Base-by-base conservation (phyloP, 2,113 vertebrate species). In the Saguinus imperator region DNA sequence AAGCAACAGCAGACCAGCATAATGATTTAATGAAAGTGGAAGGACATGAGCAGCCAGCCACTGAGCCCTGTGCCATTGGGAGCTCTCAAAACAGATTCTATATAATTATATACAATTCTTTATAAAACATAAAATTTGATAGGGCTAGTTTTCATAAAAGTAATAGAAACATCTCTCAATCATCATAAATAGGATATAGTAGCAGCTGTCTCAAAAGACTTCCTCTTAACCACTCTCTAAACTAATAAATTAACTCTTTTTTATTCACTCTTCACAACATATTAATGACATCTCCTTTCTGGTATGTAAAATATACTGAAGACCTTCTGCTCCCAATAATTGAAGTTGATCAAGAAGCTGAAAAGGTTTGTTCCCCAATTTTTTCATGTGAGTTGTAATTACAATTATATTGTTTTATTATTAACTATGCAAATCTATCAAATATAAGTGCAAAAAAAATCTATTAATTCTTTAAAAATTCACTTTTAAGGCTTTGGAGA, bases 81-180 rank as follows among this genome's bases (percentile, higher is more conserved):
- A 93, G 91, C n/a, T 82, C 29, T 94, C 45, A 85, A 80, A 95
- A 70, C 16, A 64, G 83, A 95, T 77, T 90, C 50, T 82, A 89
- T 37, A 68, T 89, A 91, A 91, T 25, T 23, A 52, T 61, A 58
- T 45, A 75, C 7, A 52, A 79, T 83, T 27, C 75, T 50, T 70
- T 92, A 75, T 81, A 76, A 92, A 79, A 84, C 43, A 85, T 21
- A 95, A 95, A 84, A 48, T 66, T 52, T 87, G n/a, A 91, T 70
- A 48, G 29, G 17, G n/a, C 18, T 58, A 61, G 20, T 77, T 91
- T 93, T 50, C 48, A 52, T 82, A 93, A 90, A 95, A 86, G 37
- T 87, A 43, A 23, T 73, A 40, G 72, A 70, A 89, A 93, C 6
- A 89, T 64, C 23, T 88, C 50, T 8, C 25, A 70, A 79, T 52